Evolutionary conservation across 2,888 invertebrate genomes (phyloP).

Genomic region (Scaptomyza tumidula): DNA sequence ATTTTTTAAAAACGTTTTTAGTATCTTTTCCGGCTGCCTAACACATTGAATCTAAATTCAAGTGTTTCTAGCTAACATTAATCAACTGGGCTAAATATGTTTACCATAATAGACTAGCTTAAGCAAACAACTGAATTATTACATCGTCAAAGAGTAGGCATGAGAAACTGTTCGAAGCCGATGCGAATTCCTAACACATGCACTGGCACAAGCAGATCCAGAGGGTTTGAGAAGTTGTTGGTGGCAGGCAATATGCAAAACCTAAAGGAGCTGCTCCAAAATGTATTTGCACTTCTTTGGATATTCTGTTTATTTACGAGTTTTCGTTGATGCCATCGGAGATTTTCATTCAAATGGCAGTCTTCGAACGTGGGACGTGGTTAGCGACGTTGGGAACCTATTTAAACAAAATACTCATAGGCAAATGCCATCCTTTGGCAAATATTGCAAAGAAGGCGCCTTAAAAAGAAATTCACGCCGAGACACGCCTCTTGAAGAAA

Average conservation of each 20-base stretch:
- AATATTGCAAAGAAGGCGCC: conserved; percentile 61
- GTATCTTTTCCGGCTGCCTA: neutral
- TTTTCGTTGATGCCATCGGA: conserved; percentile 61
- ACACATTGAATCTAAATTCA: neutral
- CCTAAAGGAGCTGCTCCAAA: conserved; percentile 33
- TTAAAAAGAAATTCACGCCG: conserved; percentile 29
- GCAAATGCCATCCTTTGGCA: conserved; percentile 73
- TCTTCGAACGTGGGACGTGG: conserved; percentile 36
- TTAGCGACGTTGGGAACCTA: conserved; percentile 55
- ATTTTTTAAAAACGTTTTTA: neutral
- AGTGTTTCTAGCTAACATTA: conserved; percentile 8
- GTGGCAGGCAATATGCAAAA: conserved; percentile 26
- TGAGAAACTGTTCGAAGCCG: neutral
- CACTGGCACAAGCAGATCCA: conserved; percentile 4
- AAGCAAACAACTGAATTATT: conserved; percentile 51
- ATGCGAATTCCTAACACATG: conserved; percentile 19
- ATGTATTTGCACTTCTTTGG: conserved; percentile 72
- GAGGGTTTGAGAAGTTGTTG: neutral
- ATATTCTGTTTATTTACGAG: conserved; percentile 77
- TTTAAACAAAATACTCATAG: conserved; percentile 76
- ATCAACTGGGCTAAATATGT: conserved; percentile 34
- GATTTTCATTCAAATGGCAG: conserved; percentile 55
- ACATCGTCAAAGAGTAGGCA: conserved; percentile 21
- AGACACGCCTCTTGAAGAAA: conserved; percentile 30
- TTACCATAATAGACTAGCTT: conserved; percentile 44